Evolutionary conservation across 1,140 invertebrate genomes (phyloP).

Genomic region (Venturia canescens): DNA sequence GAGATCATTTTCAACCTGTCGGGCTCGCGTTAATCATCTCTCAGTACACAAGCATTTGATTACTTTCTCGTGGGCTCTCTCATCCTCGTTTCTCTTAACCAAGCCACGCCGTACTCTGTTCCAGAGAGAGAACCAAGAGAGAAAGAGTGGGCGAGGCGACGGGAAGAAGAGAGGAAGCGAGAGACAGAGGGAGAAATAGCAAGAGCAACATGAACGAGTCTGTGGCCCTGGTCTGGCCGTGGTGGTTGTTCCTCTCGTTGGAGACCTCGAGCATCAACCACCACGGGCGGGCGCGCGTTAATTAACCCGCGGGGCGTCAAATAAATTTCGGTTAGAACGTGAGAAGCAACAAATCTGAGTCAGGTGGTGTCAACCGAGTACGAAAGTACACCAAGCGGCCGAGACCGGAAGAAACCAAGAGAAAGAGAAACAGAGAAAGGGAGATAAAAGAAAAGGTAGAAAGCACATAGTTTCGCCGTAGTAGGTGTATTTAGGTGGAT

Average conservation of each 20-base stretch:
- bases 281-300: constrained; percentile 65
- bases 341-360: constrained; percentile 78
- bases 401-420: not conserved
- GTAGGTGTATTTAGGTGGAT: not conserved
- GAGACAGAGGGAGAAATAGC: constrained; percentile 19
- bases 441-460: not conserved
- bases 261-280: constrained; percentile 31
- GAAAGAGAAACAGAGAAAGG: not conserved
- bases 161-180: not conserved
- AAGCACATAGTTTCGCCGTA: not conserved
- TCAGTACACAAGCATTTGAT: constrained; percentile 60
- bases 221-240: constrained; percentile 20
- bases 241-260: constrained; percentile 1
- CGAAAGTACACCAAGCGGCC: not conserved
- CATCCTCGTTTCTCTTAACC: constrained; percentile 36
- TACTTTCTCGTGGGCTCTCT: constrained; percentile 57
- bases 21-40: constrained; percentile 55
- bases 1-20: constrained; percentile 36
- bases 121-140: constrained; percentile 38
- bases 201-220: constrained; percentile 28
- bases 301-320: constrained; percentile 74
- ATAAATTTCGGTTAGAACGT: constrained; percentile 77
- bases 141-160: not conserved
- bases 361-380: constrained; percentile 73
- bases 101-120: constrained; percentile 38